These are phyloP conservation scores for Eurystomus glaucurus DNA, from an alignment of 2,797 vertebrate species.

Conservation along the genomic window DNA sequence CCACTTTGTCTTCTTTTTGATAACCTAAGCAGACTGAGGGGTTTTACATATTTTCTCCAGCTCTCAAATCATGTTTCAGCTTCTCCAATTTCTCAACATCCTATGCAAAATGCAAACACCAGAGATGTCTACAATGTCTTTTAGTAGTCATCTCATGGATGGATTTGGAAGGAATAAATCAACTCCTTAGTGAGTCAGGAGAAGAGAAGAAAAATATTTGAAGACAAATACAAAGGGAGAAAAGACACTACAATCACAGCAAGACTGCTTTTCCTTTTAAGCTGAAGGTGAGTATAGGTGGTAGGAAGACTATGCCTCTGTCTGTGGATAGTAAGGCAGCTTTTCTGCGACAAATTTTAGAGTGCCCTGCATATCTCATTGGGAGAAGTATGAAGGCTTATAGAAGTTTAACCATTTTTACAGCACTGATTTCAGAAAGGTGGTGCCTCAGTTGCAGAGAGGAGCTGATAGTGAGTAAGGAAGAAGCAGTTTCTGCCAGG, in stretches of 20 bases:
- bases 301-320: neutral
- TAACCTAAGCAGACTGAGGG: conserved; percentile 8
- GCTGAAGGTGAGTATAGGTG: neutral
- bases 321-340: neutral
- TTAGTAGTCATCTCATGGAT: neutral
- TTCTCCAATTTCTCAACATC: neutral
- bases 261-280: neutral
- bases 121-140: neutral
- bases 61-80: neutral
- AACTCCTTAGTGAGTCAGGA: neutral
- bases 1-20: neutral
- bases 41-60: neutral
- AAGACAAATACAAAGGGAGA: neutral
- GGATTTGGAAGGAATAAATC: neutral
- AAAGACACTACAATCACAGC: neutral
- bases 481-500: neutral
- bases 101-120: conserved; percentile 4
- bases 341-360: neutral
- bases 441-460: neutral
- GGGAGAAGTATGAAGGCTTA: neutral
- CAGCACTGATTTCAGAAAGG: neutral
- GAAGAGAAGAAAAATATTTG: neutral
- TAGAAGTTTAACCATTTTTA: neutral
- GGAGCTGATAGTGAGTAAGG: neutral
- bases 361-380: neutral